phyloP scores from a whole-genome alignment of 2,113 vertebrate species.

The Perognathus longimembris region DNA sequence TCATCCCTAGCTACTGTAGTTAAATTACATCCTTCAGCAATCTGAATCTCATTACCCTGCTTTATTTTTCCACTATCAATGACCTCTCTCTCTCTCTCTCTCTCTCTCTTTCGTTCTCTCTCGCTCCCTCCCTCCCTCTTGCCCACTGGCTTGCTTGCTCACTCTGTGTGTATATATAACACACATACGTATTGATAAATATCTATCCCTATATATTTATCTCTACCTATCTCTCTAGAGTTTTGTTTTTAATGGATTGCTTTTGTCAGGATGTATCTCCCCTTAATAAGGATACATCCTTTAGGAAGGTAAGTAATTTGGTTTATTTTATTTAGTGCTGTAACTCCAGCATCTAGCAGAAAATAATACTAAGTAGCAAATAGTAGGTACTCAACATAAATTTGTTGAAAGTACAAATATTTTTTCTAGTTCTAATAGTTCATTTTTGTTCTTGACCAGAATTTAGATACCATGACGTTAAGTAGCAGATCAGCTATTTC shows the following conservation, averaged over 20 bases:
- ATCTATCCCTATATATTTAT: neutral
- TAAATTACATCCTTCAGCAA: neutral
- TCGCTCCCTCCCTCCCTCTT: too few relatives aligned
- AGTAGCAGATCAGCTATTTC: neutral
- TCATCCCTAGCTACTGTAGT: neutral
- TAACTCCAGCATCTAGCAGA: neutral
- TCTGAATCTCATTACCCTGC: neutral
- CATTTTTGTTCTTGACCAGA: neutral
- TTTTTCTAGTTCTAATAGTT: neutral
- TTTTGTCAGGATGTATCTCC: neutral
- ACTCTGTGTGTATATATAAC: too few relatives aligned
- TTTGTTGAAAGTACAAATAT: neutral
- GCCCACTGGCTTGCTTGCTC: too few relatives aligned
- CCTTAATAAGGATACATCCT: neutral
- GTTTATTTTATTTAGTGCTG: neutral
- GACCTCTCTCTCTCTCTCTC: neutral
- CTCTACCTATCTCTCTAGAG: too few relatives aligned
- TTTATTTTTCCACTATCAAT: neutral
- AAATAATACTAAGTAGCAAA: neutral
- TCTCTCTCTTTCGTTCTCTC: too few relatives aligned
- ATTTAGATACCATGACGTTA: neutral
- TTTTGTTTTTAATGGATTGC: neutral
- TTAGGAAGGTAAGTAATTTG: neutral
- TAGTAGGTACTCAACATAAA: neutral
- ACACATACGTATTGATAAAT: too few relatives aligned